Percentiles rank a stretch among this genome's conserved stretches.
Conservation (phyloP, 2,888 invertebrate genomes). For the Subacronicta megacephala region DNA sequence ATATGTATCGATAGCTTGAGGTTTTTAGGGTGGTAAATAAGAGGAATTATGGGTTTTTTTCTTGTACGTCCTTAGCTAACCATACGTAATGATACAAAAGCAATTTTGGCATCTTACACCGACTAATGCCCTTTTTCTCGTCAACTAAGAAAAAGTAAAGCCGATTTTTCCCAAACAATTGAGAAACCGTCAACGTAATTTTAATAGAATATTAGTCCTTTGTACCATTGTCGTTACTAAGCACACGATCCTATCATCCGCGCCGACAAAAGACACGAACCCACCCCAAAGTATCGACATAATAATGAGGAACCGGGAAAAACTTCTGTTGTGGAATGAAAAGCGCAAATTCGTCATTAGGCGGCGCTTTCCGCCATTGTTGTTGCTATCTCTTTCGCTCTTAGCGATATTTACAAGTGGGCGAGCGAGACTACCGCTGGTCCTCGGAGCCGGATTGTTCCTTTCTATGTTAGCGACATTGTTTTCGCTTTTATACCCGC, state of each 20-base stretch:
- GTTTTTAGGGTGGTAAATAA: too few species aligned
- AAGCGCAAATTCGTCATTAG: slow-evolving; percentile 90
- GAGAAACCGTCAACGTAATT: slow-evolving; percentile 51
- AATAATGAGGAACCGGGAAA: slow-evolving; percentile 89
- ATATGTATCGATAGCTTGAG: too few species aligned
- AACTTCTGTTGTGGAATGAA: slow-evolving; percentile 90
- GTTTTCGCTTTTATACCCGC: slow-evolving; percentile 88
- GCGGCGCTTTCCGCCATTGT: slow-evolving; percentile 89
- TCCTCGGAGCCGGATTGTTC: slow-evolving; percentile 88
- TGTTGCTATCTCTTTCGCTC: slow-evolving; percentile 73
- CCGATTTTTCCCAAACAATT: slow-evolving; percentile 56
- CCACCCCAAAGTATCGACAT: slow-evolving; percentile 86
- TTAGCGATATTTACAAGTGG: slow-evolving; percentile 51
- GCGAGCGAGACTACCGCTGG: slow-evolving; percentile 79
- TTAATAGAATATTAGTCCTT: slow-evolving; percentile 66
- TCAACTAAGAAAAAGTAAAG: slow-evolving; percentile 43
- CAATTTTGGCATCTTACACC: slow-evolving; percentile 17
- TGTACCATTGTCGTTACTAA: slow-evolving; percentile 73
- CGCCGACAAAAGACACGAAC: slow-evolving; percentile 79
- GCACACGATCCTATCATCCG: slow-evolving; percentile 83
- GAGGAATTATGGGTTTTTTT: too few species aligned
- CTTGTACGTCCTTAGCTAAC: too few species aligned
- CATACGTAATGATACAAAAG: not conserved
- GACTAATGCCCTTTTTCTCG: slow-evolving; percentile 5
- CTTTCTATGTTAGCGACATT: slow-evolving; percentile 90